Conservation (phyloP, 1,140 invertebrate species). For the Geopemphigus sp. region DNA sequence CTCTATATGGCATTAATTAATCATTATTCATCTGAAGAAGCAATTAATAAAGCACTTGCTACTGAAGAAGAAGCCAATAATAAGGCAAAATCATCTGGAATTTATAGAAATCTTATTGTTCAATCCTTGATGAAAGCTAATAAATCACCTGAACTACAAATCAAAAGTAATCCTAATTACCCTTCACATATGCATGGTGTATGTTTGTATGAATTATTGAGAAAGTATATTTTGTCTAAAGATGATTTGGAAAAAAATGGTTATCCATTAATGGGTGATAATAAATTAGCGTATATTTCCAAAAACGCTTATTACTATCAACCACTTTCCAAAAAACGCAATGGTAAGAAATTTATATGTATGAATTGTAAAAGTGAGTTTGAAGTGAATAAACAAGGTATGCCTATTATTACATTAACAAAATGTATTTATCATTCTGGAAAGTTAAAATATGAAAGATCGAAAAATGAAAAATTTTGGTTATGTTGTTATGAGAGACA, state of each 20-base stretch:
- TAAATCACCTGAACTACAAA: constrained; percentile 35
- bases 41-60: constrained; percentile 31
- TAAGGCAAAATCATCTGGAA: constrained; percentile 27
- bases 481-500: constrained; percentile 63
- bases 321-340: constrained; percentile 46
- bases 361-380: constrained; percentile 78
- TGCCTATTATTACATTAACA: constrained; percentile 59
- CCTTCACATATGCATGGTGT: constrained; percentile 26
- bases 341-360: constrained; percentile 70
- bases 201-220: constrained; percentile 40
- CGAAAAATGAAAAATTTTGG: constrained; percentile 68
- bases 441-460: constrained; percentile 76
- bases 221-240: constrained; percentile 62
- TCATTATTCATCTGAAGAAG: constrained; percentile 46
- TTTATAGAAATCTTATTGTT: constrained; percentile 45
- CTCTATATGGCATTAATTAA: constrained; percentile 39
- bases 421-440: constrained; percentile 88
- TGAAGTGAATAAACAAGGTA: constrained; percentile 72
- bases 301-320: constrained; percentile 63
- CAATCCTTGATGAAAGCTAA: constrained; percentile 45
- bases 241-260: constrained; percentile 80
- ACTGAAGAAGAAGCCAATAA: constrained; percentile 40
- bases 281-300: constrained; percentile 63
- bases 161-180: constrained; percentile 30
- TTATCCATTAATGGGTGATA: constrained; percentile 68